Evolutionary conservation across 2,113 vertebrate species (phyloP).

Genomic region (Aramus guarauna): DNA sequence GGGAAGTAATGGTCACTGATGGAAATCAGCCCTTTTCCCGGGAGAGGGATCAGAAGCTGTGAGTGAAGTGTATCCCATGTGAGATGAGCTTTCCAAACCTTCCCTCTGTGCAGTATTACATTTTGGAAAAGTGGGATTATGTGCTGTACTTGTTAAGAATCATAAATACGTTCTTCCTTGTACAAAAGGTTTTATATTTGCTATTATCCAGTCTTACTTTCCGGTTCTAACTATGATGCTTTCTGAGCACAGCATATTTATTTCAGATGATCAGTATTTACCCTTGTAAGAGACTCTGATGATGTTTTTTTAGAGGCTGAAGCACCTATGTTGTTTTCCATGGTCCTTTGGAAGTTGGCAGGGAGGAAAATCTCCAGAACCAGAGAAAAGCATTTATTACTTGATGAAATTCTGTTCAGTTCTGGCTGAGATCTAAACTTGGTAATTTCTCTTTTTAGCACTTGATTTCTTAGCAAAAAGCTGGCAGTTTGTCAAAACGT

Average conservation of each 20-base stretch:
- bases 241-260: not conserved
- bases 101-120: not conserved
- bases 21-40: not conserved
- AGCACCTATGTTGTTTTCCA: not conserved
- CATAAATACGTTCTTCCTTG: not conserved
- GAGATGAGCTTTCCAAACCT: not conserved
- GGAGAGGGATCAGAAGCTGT: not conserved
- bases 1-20: not conserved
- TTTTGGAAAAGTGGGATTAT: not conserved
- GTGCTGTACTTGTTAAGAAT: not conserved
- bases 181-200: not conserved
- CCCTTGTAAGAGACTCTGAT: not conserved
- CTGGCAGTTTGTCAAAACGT: not conserved
- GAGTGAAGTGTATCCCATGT: not conserved
- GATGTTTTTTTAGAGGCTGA: not conserved
- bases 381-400: not conserved
- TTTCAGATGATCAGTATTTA: not conserved
- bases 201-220: not conserved
- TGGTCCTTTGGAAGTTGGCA: not conserved
- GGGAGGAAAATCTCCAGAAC: not conserved
- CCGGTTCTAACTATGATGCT: not conserved
- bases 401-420: not conserved
- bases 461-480: not conserved
- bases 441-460: not conserved
- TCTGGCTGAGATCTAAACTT: not conserved